These are phyloP conservation scores for Phyllopteryx taeniolatus DNA, from an alignment of 2,113 vertebrate species.

Conservation along the genomic window DNA sequence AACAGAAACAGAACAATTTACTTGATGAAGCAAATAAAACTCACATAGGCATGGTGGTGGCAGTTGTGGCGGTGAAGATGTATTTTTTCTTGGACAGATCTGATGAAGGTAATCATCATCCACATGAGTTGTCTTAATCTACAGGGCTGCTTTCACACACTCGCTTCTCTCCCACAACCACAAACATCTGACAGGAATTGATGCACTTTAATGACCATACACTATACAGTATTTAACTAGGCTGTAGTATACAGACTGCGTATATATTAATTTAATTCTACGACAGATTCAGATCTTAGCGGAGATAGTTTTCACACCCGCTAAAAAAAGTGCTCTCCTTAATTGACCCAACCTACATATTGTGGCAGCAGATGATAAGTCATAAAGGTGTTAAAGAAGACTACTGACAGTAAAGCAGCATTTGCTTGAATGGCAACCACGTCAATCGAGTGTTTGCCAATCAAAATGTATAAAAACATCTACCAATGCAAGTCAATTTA, in stretches of 20 bases:
- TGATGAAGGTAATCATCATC: constrained; percentile 66
- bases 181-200: constrained; percentile 49
- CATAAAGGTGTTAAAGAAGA: constrained; percentile 21
- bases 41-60: constrained; percentile 44
- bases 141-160: constrained; percentile 37
- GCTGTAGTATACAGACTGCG: constrained; percentile 27
- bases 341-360: constrained; percentile 10
- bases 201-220: constrained; percentile 51
- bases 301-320: constrained; percentile 18
- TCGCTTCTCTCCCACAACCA: constrained; percentile 32
- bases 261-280: constrained; percentile 37
- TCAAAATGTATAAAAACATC: constrained; percentile 37
- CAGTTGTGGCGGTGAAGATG: constrained; percentile 6
- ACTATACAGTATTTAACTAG: constrained; percentile 23
- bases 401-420: constrained; percentile 35
- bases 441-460: constrained; percentile 35
- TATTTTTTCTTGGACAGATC: constrained; percentile 32
- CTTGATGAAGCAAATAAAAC: constrained; percentile 56
- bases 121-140: constrained; percentile 58
- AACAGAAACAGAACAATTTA: constrained; percentile 4
- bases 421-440: constrained; percentile 45
- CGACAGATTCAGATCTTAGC: constrained; percentile 33
- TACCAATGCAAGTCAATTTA: neutral
- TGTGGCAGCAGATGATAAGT: constrained; percentile 31
- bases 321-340: constrained; percentile 11